Evolutionary conservation across 2,888 invertebrate genomes (phyloP), one percentile per base, ranked within the genome.

Genomic region (Sarcophaga carnaria): DNA sequence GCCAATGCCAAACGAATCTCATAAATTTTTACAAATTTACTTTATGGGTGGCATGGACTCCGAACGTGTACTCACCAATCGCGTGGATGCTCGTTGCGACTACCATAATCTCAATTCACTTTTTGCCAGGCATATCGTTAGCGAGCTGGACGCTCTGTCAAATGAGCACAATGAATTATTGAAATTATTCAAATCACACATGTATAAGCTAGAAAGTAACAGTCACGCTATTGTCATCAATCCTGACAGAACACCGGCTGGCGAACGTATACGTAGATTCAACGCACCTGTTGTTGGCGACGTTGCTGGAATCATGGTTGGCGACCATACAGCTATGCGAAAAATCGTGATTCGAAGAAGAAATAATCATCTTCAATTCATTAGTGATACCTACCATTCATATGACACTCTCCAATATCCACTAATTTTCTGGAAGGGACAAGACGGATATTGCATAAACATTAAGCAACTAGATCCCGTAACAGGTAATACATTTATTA

Each of bases 231-330:
- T 90, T 88, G 89, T 90, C 80, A 77, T 77, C 59, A 83, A 77
- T 74, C 63, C 22, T 79, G 83, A 84, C 69, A 75, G 17, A 83
- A 83, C 72, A 83, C 83, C 83, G 20, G 78, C 78, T 83, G 72
- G 64, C 6, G 82, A 82, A 37, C 77, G 77, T 20, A 63, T 89
- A 8, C 88, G 91, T 89, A 90, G 91, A 91, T 92, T 90, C 88
- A 91, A 93, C 88, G 91, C 91, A 83, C 91, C 91, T 82, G 89
- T 89, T 88, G 88, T 88, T 88, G 89, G 89, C 64, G 90, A 90
- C 75, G 90, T 90, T 89, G 91, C 89, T 88, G 88, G 80, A 85
- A 88, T 49, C 14, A 89, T 91, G 88, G 90, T 90, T 89, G 89
- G 89, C 87, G 88, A 90, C 54, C 88, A 81, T 62, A 66, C 69